Evolutionary conservation across 1,140 invertebrate species (phyloP).

Genomic region (Scylla paramamosain): DNA sequence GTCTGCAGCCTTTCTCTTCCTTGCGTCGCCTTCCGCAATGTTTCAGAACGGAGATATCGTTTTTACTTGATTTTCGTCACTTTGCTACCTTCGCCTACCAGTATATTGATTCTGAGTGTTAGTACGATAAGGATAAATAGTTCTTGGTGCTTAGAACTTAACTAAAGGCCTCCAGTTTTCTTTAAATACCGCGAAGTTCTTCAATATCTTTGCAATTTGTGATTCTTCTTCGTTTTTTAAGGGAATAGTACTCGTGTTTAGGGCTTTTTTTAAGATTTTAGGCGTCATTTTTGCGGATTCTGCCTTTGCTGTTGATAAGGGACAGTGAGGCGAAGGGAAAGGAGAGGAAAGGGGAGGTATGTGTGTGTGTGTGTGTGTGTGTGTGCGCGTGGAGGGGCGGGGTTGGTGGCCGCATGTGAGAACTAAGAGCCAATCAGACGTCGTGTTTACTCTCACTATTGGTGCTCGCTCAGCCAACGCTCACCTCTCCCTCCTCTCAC

Average conservation of each 20-base stretch:
- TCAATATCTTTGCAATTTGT: background rate
- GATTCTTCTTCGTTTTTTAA: background rate
- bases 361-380: background rate
- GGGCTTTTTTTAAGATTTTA: background rate
- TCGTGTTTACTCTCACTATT: constrained; percentile 14
- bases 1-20: background rate
- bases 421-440: constrained; percentile 12
- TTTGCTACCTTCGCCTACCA: background rate
- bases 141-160: background rate
- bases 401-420: background rate
- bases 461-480: background rate
- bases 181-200: background rate
- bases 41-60: background rate
- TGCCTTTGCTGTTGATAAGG: background rate
- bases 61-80: background rate
- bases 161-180: background rate
- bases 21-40: background rate
- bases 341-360: background rate
- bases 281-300: background rate
- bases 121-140: background rate
- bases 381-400: background rate
- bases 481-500: background rate
- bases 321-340: background rate
- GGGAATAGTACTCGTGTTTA: too few relatives aligned
- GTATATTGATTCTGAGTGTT: background rate